Conservation (phyloP, 2,888 invertebrate genomes). For the Globia sparganii region DNA sequence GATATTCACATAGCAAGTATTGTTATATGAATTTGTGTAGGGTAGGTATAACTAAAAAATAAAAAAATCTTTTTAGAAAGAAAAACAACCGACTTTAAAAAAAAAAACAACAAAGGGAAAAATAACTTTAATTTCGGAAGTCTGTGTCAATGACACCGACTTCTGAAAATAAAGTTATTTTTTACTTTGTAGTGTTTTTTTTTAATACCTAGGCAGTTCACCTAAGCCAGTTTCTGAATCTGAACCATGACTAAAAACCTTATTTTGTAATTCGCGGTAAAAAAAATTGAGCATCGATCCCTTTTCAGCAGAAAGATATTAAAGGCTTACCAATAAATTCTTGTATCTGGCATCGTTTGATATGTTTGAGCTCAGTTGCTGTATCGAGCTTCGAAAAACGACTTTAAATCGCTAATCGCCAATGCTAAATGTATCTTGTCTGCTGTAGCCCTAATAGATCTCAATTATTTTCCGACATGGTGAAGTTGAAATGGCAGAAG, state of each 20-base stretch:
- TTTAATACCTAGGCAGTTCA: neutral
- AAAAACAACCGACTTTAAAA: too few species aligned
- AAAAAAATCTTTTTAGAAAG: too few species aligned
- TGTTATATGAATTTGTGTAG: too few species aligned
- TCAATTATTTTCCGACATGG: slow-evolving; percentile 57
- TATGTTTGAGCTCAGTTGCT: too few species aligned
- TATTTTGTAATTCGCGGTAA: neutral
- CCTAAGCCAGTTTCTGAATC: neutral
- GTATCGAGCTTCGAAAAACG: neutral
- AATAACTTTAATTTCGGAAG: too few species aligned
- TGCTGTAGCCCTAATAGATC: slow-evolving; percentile 42
- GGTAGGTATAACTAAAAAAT: too few species aligned
- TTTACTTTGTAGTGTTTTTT: too few species aligned
- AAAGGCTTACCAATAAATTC: neutral
- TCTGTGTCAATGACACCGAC: too few species aligned
- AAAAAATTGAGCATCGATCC: neutral
- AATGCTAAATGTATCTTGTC: neutral
- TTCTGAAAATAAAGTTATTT: too few species aligned
- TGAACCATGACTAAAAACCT: neutral
- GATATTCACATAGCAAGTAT: too few species aligned
- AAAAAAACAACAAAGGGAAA: too few species aligned
- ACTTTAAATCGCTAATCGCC: neutral
- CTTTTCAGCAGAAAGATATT: neutral
- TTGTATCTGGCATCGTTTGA: neutral
- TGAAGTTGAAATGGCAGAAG: slow-evolving; percentile 50